Evolutionary conservation across 2,113 vertebrate genomes (phyloP).

Genomic region (Forbesichthys papilliferus): DNA sequence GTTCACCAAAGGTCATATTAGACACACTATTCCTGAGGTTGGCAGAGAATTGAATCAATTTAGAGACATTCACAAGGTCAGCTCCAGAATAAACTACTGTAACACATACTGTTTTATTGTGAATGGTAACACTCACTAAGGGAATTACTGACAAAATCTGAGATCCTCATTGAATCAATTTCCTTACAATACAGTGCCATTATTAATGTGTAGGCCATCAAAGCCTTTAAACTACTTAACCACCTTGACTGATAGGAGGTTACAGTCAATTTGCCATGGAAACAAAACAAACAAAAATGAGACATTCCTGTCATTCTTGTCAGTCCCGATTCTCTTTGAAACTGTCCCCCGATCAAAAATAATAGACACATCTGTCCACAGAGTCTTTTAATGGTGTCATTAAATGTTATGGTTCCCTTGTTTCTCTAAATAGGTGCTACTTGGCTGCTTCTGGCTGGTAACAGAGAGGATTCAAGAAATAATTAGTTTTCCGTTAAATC

Average conservation of each 20-base stretch:
- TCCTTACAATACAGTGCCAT: too few species aligned
- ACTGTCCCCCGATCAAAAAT: conserved; percentile 58
- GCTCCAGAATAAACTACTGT: not conserved
- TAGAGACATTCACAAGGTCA: conserved; percentile 16
- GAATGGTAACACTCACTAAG: not conserved
- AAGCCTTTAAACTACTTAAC: conserved; percentile 2
- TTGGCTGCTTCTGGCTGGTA: conserved; percentile 48
- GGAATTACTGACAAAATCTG: conserved; percentile 9
- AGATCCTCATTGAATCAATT: not conserved
- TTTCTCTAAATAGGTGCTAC: conserved; percentile 55
- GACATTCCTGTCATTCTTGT: conserved; percentile 25
- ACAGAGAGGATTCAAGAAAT: conserved; percentile 58
- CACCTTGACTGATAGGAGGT: not conserved
- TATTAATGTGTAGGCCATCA: not conserved
- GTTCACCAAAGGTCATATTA: too few species aligned
- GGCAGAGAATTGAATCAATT: too few species aligned
- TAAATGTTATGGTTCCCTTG: conserved; percentile 54
- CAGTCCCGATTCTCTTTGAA: conserved; percentile 47
- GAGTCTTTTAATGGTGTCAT: conserved; percentile 61
- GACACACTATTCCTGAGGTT: too few species aligned
- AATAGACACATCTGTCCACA: conserved; percentile 58
- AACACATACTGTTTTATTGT: conserved; percentile 5
- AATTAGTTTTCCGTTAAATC: conserved; percentile 69
- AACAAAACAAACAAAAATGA: conserved; percentile 13
- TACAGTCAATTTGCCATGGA: not conserved